Evolutionary conservation across 1,140 invertebrate genomes (phyloP).

Genomic region (Drosophila auraria): DNA sequence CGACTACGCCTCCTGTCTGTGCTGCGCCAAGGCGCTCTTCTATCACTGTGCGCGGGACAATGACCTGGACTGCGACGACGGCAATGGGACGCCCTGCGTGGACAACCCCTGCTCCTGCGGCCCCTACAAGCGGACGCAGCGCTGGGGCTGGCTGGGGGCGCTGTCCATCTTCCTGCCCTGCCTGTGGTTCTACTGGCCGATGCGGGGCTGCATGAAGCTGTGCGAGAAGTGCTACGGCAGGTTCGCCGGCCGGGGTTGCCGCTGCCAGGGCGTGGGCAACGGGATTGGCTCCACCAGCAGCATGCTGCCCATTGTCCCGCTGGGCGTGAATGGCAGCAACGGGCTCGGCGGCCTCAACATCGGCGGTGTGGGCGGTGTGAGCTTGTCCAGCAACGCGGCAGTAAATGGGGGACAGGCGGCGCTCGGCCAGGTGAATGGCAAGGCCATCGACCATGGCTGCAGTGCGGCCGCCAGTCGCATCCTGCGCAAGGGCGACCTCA

Average conservation of each 20-base stretch:
- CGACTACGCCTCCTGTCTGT: slow-evolving; percentile 95
- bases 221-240: slow-evolving; percentile 93
- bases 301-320: slow-evolving; percentile 85
- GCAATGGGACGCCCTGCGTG: slow-evolving; percentile 88
- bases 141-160: slow-evolving; percentile 94
- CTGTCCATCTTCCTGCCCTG: slow-evolving; percentile 94
- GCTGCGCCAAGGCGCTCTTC: slow-evolving; percentile 96
- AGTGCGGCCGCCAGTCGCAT: slow-evolving; percentile 79
- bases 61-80: slow-evolving; percentile 89
- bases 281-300: slow-evolving; percentile 70
- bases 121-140: slow-evolving; percentile 88
- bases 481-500: slow-evolving; percentile 82
- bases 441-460: slow-evolving; percentile 71
- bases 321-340: slow-evolving; percentile 52
- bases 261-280: slow-evolving; percentile 85
- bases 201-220: slow-evolving; percentile 91
- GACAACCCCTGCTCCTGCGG: slow-evolving; percentile 95
- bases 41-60: slow-evolving; percentile 94
- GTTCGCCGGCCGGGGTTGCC: slow-evolving; percentile 89
- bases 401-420: slow-evolving; percentile 11
- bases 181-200: slow-evolving; percentile 96
- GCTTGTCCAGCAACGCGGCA: slow-evolving; percentile 8
- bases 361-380: slow-evolving; percentile 2
- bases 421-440: slow-evolving; percentile 51
- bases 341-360: slow-evolving; percentile 9